These are phyloP conservation scores for Betta splendens DNA, from an alignment of 2,797 vertebrate species.

Conservation along the genomic window DNA sequence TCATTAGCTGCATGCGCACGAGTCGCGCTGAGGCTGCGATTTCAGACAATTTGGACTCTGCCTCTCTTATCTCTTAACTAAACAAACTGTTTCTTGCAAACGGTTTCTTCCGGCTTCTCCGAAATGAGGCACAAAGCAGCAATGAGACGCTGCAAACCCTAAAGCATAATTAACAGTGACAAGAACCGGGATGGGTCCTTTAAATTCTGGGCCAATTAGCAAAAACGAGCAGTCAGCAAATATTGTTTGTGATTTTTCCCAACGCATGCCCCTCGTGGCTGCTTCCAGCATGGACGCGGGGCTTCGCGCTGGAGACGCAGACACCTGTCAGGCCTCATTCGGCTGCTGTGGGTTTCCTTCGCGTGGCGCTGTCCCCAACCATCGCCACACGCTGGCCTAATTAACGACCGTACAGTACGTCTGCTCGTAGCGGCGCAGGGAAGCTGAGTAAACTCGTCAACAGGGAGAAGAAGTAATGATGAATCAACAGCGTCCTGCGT, in stretches of 20 bases:
- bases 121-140: slow-evolving; percentile 41
- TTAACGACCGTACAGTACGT: slow-evolving; percentile 51
- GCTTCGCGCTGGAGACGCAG: slow-evolving; percentile 35
- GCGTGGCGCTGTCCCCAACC: slow-evolving; percentile 32
- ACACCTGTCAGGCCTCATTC: slow-evolving; percentile 69
- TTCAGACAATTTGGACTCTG: slow-evolving; percentile 59
- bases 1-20: slow-evolving; percentile 48
- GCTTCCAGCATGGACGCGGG: slow-evolving; percentile 23
- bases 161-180: slow-evolving; percentile 70
- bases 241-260: slow-evolving; percentile 52
- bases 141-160: slow-evolving; percentile 40
- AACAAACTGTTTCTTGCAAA: slow-evolving; percentile 49
- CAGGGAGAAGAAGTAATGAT: slow-evolving; percentile 26
- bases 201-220: slow-evolving; percentile 70
- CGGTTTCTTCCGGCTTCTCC: slow-evolving; percentile 50
- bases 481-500: slow-evolving; percentile 40
- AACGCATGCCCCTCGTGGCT: slow-evolving; percentile 56
- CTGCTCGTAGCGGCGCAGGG: slow-evolving; percentile 35
- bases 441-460: slow-evolving; percentile 19
- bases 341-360: slow-evolving; percentile 47
- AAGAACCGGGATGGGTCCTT: slow-evolving; percentile 50
- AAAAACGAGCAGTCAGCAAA: slow-evolving; percentile 68
- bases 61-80: slow-evolving; percentile 59
- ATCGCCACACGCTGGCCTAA: slow-evolving; percentile 62
- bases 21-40: slow-evolving; percentile 57